phyloP scores from a whole-genome alignment of 2,113 vertebrate species.

The Sylvilagus bachmani region DNA sequence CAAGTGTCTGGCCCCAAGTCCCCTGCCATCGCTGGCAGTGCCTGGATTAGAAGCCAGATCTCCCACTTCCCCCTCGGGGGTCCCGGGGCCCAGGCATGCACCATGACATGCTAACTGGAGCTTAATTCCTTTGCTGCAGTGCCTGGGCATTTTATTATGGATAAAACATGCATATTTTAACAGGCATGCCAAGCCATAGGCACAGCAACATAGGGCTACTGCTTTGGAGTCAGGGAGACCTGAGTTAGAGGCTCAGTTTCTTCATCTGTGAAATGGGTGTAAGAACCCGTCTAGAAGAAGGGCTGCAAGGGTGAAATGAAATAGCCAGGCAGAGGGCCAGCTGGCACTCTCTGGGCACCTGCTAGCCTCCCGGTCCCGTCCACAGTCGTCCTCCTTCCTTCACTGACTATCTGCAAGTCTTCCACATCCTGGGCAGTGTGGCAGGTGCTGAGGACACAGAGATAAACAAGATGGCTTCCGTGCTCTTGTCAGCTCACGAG shows the following conservation, averaged over 20 bases:
- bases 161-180: neutral
- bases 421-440: neutral
- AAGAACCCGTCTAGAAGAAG: neutral
- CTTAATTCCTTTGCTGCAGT: neutral
- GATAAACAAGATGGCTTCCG: neutral
- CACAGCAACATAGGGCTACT: neutral
- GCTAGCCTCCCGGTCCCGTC: neutral
- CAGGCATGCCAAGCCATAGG: neutral
- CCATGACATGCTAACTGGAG: neutral
- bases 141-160: neutral
- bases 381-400: neutral
- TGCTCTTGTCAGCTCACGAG: neutral
- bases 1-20: neutral
- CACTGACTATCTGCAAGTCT: neutral
- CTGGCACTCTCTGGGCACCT: no score
- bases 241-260: neutral
- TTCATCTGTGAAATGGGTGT: neutral
- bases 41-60: neutral
- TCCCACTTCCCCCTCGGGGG: neutral
- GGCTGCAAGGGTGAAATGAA: neutral
- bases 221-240: neutral
- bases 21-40: neutral
- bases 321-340: neutral
- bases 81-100: neutral
- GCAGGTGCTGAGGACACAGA: neutral